A percentile compares a stretch with the other conserved stretches of the same genome.
phyloP scores from a whole-genome alignment of 2,113 vertebrate species.

The Ceyx melanurus region DNA sequence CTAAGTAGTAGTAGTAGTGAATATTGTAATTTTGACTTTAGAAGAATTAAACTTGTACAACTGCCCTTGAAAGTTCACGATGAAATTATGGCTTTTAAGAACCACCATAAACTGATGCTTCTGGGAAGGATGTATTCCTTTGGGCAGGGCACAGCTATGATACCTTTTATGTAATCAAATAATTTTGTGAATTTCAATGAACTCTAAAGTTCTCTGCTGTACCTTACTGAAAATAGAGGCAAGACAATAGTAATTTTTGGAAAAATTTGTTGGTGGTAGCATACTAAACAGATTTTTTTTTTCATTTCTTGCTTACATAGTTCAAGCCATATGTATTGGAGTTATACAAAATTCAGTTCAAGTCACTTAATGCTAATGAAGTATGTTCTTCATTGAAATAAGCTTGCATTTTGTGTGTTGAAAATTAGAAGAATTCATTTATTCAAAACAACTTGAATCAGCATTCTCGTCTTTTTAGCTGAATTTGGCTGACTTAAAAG shows the following conservation, averaged over 20 bases:
- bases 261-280: neutral
- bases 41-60: neutral
- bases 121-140: neutral
- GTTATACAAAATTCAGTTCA: neutral
- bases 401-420: neutral
- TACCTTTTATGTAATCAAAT: neutral
- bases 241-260: neutral
- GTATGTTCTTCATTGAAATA: neutral
- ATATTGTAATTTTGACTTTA: neutral
- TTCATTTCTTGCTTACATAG: neutral
- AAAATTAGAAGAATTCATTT: neutral
- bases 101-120: neutral
- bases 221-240: neutral
- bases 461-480: neutral
- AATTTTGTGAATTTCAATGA: neutral
- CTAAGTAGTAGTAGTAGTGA: neutral
- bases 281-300: neutral
- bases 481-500: constrained; percentile 33
- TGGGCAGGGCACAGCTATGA: neutral
- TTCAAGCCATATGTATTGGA: neutral
- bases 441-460: neutral
- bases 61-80: neutral
- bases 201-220: neutral
- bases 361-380: neutral
- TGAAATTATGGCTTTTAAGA: neutral